phyloP scores from a whole-genome alignment of 2,797 vertebrate genomes.

The Uromys caudimaculatus region DNA sequence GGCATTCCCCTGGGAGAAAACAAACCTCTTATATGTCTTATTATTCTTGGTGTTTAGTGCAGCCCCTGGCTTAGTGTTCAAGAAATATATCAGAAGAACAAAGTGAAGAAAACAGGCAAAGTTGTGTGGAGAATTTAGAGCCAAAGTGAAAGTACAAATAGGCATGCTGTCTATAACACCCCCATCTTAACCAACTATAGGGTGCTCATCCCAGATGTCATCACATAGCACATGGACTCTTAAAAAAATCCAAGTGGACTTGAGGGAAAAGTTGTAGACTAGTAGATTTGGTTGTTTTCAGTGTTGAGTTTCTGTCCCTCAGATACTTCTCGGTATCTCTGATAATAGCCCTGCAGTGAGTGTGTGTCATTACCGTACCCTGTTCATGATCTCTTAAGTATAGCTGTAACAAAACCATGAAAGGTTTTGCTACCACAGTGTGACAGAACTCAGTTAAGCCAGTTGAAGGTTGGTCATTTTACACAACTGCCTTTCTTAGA shows the following conservation, averaged over 20 bases:
- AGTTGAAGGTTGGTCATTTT: conserved; percentile 80
- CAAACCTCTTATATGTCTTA: conserved; percentile 26
- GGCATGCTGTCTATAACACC: neutral
- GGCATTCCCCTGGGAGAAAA: neutral
- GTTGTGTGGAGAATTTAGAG: neutral
- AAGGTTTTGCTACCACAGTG: conserved; percentile 65
- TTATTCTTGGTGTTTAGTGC: conserved; percentile 51
- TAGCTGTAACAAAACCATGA: conserved; percentile 72
- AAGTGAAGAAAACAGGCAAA: conserved; percentile 13
- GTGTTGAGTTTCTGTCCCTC: conserved; percentile 50
- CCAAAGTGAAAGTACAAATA: conserved; percentile 54
- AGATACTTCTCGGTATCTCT: conserved; percentile 57
- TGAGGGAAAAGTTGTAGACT: neutral
- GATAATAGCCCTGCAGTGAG: conserved; percentile 64
- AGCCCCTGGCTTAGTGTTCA: neutral
- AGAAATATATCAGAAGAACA: neutral
- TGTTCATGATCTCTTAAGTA: conserved; percentile 50
- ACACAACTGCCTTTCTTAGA: conserved; percentile 84
- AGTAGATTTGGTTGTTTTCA: conserved; percentile 51
- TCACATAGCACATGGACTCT: conserved; percentile 16
- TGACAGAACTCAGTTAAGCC: conserved; percentile 64
- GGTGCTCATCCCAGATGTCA: neutral
- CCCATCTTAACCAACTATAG: neutral
- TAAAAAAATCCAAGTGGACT: conserved; percentile 29
- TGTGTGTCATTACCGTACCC: conserved; percentile 45